Conservation (phyloP, 2,888 invertebrate genomes). For the Lysandra bellargus region DNA sequence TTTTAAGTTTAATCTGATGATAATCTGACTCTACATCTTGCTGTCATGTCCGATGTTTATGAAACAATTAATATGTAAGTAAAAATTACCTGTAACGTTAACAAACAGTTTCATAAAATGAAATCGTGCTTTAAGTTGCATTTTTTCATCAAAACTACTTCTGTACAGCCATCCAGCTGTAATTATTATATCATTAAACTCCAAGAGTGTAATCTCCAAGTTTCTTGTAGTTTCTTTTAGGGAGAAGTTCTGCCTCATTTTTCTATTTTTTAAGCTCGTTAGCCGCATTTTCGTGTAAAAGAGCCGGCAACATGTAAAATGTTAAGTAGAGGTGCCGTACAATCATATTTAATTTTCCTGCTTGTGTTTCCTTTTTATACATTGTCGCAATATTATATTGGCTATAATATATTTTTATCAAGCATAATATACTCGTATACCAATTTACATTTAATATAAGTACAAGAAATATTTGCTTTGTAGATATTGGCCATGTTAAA, state of each 20-base stretch:
- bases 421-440: too few relatives aligned
- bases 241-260: constrained; percentile 10
- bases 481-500: too few relatives aligned
- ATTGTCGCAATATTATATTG: too few relatives aligned
- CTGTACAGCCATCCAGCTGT: background rate
- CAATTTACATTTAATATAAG: too few relatives aligned
- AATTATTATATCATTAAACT: constrained; percentile 25
- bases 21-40: background rate
- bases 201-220: constrained; percentile 23
- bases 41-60: background rate
- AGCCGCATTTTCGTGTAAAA: constrained; percentile 21
- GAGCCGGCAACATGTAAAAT: constrained; percentile 4
- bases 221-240: constrained; percentile 24
- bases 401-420: too few relatives aligned
- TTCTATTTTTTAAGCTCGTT: constrained; percentile 29
- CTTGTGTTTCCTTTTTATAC: background rate
- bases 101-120: background rate
- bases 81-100: background rate
- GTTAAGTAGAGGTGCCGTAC: background rate
- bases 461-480: too few relatives aligned
- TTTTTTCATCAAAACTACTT: background rate
- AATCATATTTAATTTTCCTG: background rate
- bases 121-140: background rate
- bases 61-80: too few relatives aligned
- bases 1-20: background rate